These are phyloP conservation scores for Elephas maximus DNA, from an alignment of 2,113 vertebrate species.

Conservation along the genomic window DNA sequence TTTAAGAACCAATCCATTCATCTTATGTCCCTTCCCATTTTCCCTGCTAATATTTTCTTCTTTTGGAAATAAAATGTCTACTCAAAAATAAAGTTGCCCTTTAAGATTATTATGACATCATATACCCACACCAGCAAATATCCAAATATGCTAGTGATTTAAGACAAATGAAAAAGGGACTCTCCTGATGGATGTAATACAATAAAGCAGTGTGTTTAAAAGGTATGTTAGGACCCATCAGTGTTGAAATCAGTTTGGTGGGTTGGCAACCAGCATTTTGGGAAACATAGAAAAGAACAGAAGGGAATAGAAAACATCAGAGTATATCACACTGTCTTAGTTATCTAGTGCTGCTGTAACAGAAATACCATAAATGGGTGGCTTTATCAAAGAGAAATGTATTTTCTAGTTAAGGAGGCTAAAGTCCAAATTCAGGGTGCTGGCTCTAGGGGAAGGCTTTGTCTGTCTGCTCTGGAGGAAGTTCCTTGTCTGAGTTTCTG, in stretches of 20 bases:
- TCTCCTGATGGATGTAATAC: constrained; percentile 5
- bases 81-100: constrained; percentile 55
- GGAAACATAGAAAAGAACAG: background rate
- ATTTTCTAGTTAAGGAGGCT: background rate
- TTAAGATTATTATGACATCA: constrained; percentile 18
- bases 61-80: constrained; percentile 55
- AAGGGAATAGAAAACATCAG: constrained; percentile 40
- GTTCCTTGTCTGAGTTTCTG: background rate
- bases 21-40: background rate
- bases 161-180: background rate
- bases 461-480: background rate
- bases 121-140: background rate
- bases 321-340: background rate
- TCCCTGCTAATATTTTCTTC: background rate
- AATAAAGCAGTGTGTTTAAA: constrained; percentile 19
- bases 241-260: constrained; percentile 33
- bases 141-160: constrained; percentile 40
- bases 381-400: background rate
- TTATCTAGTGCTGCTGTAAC: background rate
- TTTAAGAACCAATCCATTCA: background rate
- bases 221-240: background rate
- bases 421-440: background rate
- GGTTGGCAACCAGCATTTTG: background rate
- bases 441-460: background rate
- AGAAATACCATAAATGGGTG: background rate